A percentile compares a stretch with the other conserved stretches of the same genome.
Evolutionary conservation across 2,888 invertebrate species (phyloP).

Genomic region (Drosophila limbata): DNA sequence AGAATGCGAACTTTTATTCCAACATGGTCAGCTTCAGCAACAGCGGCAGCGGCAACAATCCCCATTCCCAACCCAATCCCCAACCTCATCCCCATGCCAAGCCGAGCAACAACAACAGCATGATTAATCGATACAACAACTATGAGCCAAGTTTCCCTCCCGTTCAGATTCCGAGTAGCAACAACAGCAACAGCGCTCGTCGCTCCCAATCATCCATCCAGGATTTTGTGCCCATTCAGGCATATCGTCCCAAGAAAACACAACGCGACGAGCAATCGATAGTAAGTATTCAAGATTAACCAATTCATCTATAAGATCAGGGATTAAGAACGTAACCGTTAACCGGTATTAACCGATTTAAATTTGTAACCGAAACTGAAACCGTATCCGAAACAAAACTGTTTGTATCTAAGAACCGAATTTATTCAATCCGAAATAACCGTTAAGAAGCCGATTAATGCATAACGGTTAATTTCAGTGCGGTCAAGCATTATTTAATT

Average conservation of each 20-base stretch:
- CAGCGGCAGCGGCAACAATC: slow-evolving; percentile 29
- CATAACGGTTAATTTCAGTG: too few relatives aligned
- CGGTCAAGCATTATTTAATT: too few relatives aligned
- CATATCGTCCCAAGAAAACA: slow-evolving; percentile 52
- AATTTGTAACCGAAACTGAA: too few relatives aligned
- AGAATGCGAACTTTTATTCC: slow-evolving; percentile 9
- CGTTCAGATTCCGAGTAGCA: not conserved
- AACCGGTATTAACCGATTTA: too few relatives aligned
- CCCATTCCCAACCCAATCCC: not conserved
- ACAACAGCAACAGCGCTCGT: slow-evolving; percentile 5
- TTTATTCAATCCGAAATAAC: too few relatives aligned
- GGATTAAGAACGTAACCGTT: too few relatives aligned
- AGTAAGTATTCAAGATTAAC: not conserved
- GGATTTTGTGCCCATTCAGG: slow-evolving; percentile 69
- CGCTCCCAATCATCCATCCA: slow-evolving; percentile 44
- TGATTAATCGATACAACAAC: slow-evolving; percentile 2
- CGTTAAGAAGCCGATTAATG: too few relatives aligned
- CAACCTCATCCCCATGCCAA: not conserved
- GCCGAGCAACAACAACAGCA: not conserved
- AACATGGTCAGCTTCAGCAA: slow-evolving; percentile 28
- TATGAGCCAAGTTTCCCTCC: slow-evolving; percentile 9
- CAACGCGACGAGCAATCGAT: slow-evolving; percentile 8
- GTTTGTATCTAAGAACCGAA: too few relatives aligned
- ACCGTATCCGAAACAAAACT: too few relatives aligned
- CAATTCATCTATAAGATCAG: too few relatives aligned